A percentile compares a stretch with the other conserved stretches of the same genome.
These are phyloP conservation scores for Lepisosteus osseus DNA, from an alignment of 2,113 vertebrate genomes.

Conservation along the genomic window DNA sequence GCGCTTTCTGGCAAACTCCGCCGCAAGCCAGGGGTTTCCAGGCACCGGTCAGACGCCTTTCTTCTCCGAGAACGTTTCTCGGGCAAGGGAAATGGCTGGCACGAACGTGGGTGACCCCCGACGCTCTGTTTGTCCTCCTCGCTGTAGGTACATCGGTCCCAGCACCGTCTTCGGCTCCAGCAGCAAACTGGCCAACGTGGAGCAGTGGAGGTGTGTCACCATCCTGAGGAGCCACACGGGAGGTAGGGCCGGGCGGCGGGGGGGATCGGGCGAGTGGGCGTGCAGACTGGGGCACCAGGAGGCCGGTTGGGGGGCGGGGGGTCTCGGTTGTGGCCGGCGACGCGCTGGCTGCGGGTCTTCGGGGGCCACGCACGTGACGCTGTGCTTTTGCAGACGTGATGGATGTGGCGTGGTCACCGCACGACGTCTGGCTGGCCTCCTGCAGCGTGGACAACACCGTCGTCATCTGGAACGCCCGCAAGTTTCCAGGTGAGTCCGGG, in stretches of 20 bases:
- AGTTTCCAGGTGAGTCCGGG: slow-evolving; percentile 83
- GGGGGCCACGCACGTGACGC: neutral
- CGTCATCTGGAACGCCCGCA: slow-evolving; percentile 96
- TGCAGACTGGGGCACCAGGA: no score
- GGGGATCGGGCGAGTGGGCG: no score
- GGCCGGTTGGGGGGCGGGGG: no score
- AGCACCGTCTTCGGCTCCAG: slow-evolving; percentile 95
- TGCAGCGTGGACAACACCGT: slow-evolving; percentile 98
- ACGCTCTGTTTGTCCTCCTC: neutral
- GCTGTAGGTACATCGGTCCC: slow-evolving; percentile 86
- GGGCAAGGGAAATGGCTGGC: no score
- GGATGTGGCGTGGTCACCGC: slow-evolving; percentile 97
- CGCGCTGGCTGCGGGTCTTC: neutral
- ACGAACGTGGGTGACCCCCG: no score
- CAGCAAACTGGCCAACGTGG: slow-evolving; percentile 93
- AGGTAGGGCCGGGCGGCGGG: slow-evolving; percentile 63
- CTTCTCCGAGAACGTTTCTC: no score
- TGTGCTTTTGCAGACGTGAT: slow-evolving; percentile 80
- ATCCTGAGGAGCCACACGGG: slow-evolving; percentile 95
- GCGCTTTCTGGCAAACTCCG: no score
- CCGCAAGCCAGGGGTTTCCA: no score
- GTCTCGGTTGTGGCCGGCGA: no score
- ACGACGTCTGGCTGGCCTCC: slow-evolving; percentile 93
- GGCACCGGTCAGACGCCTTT: neutral
- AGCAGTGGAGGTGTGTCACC: slow-evolving; percentile 95